Conservation (phyloP, 1,140 invertebrate genomes). For the Drosophila pallidifrons region DNA sequence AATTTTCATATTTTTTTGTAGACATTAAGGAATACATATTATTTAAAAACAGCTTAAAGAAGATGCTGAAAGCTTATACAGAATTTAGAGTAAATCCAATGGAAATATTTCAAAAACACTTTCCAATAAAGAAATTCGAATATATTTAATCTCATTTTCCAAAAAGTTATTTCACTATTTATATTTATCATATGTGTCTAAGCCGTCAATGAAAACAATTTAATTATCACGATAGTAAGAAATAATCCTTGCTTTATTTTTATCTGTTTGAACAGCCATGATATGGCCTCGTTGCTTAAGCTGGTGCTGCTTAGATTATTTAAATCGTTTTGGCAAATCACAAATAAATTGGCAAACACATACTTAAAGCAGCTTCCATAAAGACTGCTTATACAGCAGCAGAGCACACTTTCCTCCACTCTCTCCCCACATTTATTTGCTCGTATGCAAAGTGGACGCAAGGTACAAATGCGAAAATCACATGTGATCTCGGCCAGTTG, state of each 20-base stretch:
- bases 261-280: background rate
- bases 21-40: no score
- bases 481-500: constrained; percentile 52
- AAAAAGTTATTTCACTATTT: no score
- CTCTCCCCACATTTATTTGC: constrained; percentile 27
- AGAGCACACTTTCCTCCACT: background rate
- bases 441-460: constrained; percentile 59
- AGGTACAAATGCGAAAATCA: constrained; percentile 65
- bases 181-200: no score
- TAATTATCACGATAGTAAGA: background rate
- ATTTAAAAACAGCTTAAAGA: no score
- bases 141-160: no score
- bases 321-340: constrained; percentile 32
- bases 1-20: no score
- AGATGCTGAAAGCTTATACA: no score
- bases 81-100: no score
- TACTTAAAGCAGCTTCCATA: constrained; percentile 12
- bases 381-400: constrained; percentile 35
- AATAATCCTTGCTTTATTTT: background rate
- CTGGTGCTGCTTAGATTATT: background rate
- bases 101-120: no score
- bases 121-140: no score
- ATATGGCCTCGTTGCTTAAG: background rate
- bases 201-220: background rate
- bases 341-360: constrained; percentile 39